Evolutionary conservation across 2,797 vertebrate genomes (phyloP), one percentile per base, ranked within the genome.

Genomic region (Hozukius guyotensis): DNA sequence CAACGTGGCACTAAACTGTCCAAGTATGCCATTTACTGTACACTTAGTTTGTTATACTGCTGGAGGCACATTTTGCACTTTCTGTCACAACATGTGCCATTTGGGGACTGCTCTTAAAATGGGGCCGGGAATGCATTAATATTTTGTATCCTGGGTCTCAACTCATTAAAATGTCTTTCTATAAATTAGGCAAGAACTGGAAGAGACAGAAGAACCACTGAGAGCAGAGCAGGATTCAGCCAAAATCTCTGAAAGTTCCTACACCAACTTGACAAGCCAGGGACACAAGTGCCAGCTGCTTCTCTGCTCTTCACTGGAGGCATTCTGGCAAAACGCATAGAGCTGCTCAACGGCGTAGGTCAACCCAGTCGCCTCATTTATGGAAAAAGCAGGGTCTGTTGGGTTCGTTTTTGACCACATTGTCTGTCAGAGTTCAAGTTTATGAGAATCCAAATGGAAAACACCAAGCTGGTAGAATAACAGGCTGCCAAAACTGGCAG

Each of bases 11-110:
- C 65, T 75, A 62, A 80, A 68, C 16, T 55, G 75, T 67, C 36
- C 60, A 9, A 80, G 29, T 71, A 16, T 12, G 38, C 32, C 27
- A 62, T 78, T 80, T 29, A 85, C 12, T 32, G 57, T 62, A 65
- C 6, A 27, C 24, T 56, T 11, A 42, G 57, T 61, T 62, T 72
- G 24, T 49, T 42, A 36, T 31, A 62, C 16, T 46, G 56, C 68
- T 63, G 1, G 36, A 77, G 66, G 77, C 63, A 68, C 20, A 18
- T 46, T 73, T 42, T 71, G 27, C 32, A 46, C 18, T 66, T 67
- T 16, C 49, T 59, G 59, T 63, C 25, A 75, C 18, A 81, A 46
- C 36, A 64, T 62, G 22, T n/a, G 12, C 20, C 53, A 57, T 72
- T 31, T 64, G 24, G 20, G 38, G 56, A 59, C 29, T 57, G 53